Percentiles rank a stretch among this genome's conserved stretches.
phyloP scores from a whole-genome alignment of 2,113 vertebrate species.

The Ibidorhyncha struthersii region DNA sequence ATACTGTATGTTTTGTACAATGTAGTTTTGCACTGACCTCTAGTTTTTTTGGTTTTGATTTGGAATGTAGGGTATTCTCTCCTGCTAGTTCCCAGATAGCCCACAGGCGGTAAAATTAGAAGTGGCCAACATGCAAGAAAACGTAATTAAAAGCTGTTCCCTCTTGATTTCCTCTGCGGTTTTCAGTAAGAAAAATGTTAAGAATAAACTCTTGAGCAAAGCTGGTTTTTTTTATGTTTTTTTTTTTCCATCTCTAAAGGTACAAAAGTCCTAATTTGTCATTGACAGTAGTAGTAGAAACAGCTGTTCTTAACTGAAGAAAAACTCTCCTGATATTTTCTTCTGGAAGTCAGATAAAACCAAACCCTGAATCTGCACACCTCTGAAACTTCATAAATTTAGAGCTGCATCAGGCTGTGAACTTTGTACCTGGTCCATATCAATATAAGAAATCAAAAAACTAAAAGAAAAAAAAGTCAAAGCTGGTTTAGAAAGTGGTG shows the following conservation, averaged over 20 bases:
- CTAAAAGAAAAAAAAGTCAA: neutral
- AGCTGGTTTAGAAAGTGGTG: neutral
- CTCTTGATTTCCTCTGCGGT: neutral
- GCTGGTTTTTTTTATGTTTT: neutral
- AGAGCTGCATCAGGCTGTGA: neutral
- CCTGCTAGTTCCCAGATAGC: constrained; percentile 21
- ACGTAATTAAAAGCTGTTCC: constrained; percentile 40
- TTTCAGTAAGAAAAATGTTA: constrained; percentile 27
- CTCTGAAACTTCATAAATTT: neutral
- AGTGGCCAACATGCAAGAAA: constrained; percentile 20
- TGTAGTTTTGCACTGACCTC: constrained; percentile 38
- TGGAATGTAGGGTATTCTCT: constrained; percentile 43
- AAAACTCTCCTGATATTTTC: neutral
- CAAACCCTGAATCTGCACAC: neutral
- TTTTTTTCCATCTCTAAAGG: constrained; percentile 23
- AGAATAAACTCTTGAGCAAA: neutral
- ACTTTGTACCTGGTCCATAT: neutral
- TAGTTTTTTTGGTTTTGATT: constrained; percentile 27
- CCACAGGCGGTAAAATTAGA: constrained; percentile 50
- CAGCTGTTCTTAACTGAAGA: neutral
- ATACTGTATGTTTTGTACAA: neutral
- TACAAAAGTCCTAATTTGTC: constrained; percentile 35
- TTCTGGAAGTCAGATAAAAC: neutral
- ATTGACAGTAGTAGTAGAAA: constrained; percentile 11
- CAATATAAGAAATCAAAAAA: neutral